These are phyloP conservation scores for Stegodyphus mimosarum DNA, from an alignment of 1,140 invertebrate genomes.

Conservation along the genomic window DNA sequence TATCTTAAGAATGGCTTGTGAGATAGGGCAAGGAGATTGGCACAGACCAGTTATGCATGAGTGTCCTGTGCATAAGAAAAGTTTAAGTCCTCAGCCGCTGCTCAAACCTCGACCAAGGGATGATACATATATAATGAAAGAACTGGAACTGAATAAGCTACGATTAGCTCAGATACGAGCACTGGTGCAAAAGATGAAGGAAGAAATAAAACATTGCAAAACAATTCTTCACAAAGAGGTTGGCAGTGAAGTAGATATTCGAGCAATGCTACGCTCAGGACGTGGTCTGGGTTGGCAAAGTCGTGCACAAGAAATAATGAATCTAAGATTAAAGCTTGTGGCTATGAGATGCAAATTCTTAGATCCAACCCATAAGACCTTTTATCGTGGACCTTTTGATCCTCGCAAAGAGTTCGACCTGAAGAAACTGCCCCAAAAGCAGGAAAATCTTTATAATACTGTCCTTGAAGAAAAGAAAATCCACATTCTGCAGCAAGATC, in stretches of 20 bases:
- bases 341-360: constrained; percentile 25
- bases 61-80: neutral
- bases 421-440: constrained; percentile 23
- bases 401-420: constrained; percentile 16
- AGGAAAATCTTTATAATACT: constrained; percentile 12
- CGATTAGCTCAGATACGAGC: neutral
- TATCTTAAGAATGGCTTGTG: too few species aligned
- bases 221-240: constrained; percentile 9
- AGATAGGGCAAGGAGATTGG: too few species aligned
- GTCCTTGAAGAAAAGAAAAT: constrained; percentile 14
- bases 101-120: neutral
- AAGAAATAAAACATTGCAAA: constrained; percentile 14
- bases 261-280: constrained; percentile 1
- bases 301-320: constrained; percentile 19
- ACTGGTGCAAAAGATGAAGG: constrained; percentile 15
- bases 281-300: neutral
- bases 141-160: constrained; percentile 8
- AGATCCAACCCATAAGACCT: constrained; percentile 14
- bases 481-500: neutral
- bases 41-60: neutral
- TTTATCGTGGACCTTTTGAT: constrained; percentile 32
- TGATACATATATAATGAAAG: neutral
- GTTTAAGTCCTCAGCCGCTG: neutral
- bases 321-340: constrained; percentile 22
- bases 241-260: constrained; percentile 16